Conservation (phyloP, 2,888 invertebrate species). For the Brachypalpus laphriformis region DNA sequence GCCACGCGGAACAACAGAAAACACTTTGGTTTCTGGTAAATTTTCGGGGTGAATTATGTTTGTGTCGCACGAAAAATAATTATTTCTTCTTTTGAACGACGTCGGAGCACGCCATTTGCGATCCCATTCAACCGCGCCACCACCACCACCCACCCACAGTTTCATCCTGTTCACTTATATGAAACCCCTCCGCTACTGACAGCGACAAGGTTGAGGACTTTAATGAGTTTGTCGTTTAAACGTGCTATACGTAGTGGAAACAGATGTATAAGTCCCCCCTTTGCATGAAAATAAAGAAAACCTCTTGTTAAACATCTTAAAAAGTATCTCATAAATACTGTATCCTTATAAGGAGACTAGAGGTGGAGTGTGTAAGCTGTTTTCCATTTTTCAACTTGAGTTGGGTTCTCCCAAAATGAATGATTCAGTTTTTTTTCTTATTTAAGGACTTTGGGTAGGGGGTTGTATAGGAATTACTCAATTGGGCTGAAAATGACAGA, state of each 20-base stretch:
- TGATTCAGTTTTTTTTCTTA: conserved; percentile 17
- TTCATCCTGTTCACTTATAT: conserved; percentile 30
- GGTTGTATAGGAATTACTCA: conserved; percentile 48
- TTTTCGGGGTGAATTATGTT: conserved; percentile 79
- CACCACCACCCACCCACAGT: too few relatives aligned
- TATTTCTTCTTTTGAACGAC: conserved; percentile 75
- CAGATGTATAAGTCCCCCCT: conserved; percentile 60
- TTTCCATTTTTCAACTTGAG: conserved; percentile 51
- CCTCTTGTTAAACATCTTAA: conserved; percentile 70
- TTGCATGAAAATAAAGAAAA: not conserved
- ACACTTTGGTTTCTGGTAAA: conserved; percentile 56
- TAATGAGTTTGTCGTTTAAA: conserved; percentile 72
- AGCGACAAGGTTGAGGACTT: conserved; percentile 71
- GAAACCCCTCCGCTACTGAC: conserved; percentile 39
- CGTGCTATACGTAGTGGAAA: conserved; percentile 56
- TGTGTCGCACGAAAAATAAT: conserved; percentile 80
- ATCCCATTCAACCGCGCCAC: conserved; percentile 14
- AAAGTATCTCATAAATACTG: conserved; percentile 72
- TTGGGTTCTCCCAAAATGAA: conserved; percentile 44
- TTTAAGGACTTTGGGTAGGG: not conserved
- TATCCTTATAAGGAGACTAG: conserved; percentile 32
- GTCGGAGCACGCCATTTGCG: conserved; percentile 60
- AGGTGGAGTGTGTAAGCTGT: conserved; percentile 9
- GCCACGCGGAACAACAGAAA: conserved; percentile 42
- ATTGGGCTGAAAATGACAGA: conserved; percentile 68